Evolutionary conservation across 2,797 vertebrate genomes (phyloP).

Genomic region (Salarias fasciatus): DNA sequence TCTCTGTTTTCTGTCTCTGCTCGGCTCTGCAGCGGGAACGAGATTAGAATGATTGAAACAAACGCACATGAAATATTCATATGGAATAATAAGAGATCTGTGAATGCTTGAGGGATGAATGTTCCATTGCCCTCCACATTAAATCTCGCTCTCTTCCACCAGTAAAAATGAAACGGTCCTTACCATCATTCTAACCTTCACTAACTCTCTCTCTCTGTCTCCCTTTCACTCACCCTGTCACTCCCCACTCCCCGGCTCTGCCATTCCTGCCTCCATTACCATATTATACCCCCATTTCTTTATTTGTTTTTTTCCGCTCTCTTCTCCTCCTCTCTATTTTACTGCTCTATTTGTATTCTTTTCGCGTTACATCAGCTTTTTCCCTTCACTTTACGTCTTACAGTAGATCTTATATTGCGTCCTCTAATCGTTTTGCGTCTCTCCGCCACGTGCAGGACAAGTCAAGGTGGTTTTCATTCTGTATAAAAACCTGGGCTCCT

Average conservation of each 20-base stretch:
- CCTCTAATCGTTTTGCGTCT: constrained; percentile 10
- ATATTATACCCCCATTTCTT: constrained; percentile 68
- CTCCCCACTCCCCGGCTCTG: constrained; percentile 68
- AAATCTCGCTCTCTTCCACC: constrained; percentile 80
- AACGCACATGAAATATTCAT: constrained; percentile 88
- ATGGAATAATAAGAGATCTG: constrained; percentile 85
- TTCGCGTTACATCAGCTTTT: constrained; percentile 35
- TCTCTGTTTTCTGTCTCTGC: constrained; percentile 75
- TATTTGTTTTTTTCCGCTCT: constrained; percentile 23
- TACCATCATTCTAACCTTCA: constrained; percentile 83
- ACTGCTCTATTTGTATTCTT: constrained; percentile 6
- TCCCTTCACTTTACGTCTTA: not conserved
- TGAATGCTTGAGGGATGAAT: constrained; percentile 83
- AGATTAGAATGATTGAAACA: constrained; percentile 88
- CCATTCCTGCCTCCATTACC: constrained; percentile 63
- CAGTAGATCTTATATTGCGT: constrained; percentile 6
- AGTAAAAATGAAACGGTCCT: constrained; percentile 84
- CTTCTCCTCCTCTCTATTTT: constrained; percentile 4
- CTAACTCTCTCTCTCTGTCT: constrained; percentile 78
- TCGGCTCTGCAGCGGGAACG: constrained; percentile 75
- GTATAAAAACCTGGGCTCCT: constrained; percentile 93
- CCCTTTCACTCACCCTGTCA: constrained; percentile 69
- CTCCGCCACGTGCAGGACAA: constrained; percentile 81
- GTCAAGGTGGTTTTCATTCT: constrained; percentile 95
- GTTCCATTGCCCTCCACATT: constrained; percentile 84